Percentiles rank a stretch among this genome's conserved stretches.
These are phyloP conservation scores for Helogale parvula DNA, from an alignment of 2,113 vertebrate species.

Conservation along the genomic window DNA sequence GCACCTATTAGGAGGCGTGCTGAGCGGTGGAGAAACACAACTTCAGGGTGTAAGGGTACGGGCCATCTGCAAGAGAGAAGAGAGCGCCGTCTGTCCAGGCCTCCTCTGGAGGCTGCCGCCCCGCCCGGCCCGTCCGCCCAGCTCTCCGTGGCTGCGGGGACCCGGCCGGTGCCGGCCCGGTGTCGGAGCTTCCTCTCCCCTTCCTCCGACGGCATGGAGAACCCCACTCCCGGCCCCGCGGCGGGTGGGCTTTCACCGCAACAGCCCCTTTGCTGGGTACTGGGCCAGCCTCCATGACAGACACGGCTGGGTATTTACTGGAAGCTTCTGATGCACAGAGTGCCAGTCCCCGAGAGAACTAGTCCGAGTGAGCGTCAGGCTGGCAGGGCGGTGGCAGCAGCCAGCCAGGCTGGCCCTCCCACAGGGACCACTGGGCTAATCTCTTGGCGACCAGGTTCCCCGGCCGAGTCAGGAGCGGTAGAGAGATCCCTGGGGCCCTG, in stretches of 20 bases:
- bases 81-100: neutral
- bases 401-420: conserved; percentile 3
- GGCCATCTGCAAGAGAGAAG: conserved; percentile 87
- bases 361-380: neutral
- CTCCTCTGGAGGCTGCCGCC: too few relatives aligned
- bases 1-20: conserved; percentile 89
- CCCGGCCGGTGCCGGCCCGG: neutral
- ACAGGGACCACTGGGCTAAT: neutral
- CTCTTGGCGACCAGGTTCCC: conserved; percentile 14
- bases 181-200: neutral
- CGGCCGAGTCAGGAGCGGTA: neutral
- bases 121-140: neutral
- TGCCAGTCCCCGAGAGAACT: neutral
- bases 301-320: neutral
- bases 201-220: neutral
- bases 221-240: neutral
- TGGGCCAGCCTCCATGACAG: neutral
- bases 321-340: neutral
- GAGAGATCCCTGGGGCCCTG: neutral
- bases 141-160: neutral
- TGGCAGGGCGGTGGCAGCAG: neutral
- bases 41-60: conserved; percentile 95
- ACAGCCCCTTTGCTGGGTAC: neutral
- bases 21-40: conserved; percentile 96
- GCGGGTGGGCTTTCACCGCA: neutral